Evolutionary conservation across 2,888 invertebrate genomes (phyloP), one percentile per base, ranked within the genome.

Genomic region (Trimorus sp.): DNA sequence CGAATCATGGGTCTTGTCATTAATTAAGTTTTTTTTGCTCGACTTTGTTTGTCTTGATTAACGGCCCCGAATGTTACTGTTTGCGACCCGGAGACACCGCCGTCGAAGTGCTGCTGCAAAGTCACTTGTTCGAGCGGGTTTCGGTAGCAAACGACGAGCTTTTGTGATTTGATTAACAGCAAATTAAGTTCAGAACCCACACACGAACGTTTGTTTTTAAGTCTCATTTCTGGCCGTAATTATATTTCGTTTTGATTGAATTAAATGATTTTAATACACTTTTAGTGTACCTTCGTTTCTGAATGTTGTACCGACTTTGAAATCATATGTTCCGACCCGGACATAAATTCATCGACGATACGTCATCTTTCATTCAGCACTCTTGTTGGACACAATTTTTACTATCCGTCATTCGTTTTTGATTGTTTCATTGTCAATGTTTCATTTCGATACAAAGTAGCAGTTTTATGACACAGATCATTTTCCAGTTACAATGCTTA

Each of bases 141-240:
- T 51, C n/a, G 51, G 59, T 60, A 38, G 38, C 53, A 53, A 71
- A 36, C 54, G 42, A 36, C 15, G 56, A 54, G 73, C 63, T 63
- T 63, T 73, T 62, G 63, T 63, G 73, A 73, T 56, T 62, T 49
- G n/a, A 70, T 59, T 53, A 62, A 71, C 53, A 71, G 42, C 51
- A 40, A 71, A 53, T 62, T 56, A 48, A 73, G 73, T 73, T 73
- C 63, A 54, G 54, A 73, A 38, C 63, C 62, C 73, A 60, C 62
- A 53, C 36, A 26, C 26, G 12, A 60, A 48, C 36, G 14, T 54
- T 58, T 69, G 38, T 60, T 53, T 36, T 11, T 37, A 14, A 51
- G n/a, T n/a, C n/a, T n/a, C n/a, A n/a, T n/a, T n/a, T n/a, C n/a
- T n/a, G n/a, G n/a, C n/a, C n/a, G n/a, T n/a, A n/a, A n/a, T n/a